Conservation (phyloP, 2,888 invertebrate species). For the Atrina japonica region DNA sequence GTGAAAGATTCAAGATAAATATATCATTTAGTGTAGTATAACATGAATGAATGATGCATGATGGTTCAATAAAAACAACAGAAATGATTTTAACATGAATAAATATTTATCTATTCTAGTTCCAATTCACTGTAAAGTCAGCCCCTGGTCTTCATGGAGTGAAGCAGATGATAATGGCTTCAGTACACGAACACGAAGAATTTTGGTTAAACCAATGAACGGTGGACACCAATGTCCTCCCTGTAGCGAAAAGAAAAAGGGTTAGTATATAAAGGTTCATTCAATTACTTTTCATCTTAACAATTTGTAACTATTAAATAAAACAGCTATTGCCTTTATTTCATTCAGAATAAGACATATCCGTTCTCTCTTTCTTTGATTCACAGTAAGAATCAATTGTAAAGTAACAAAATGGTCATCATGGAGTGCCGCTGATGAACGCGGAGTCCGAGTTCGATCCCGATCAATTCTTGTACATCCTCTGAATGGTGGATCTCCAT, state of each 20-base stretch:
- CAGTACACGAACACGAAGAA: conserved; percentile 4
- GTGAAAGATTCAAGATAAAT: too few species aligned
- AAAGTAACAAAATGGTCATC: conserved; percentile 1
- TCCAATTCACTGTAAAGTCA: conserved; percentile 21
- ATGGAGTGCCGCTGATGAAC: neutral
- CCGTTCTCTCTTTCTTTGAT: neutral
- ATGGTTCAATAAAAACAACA: too few species aligned
- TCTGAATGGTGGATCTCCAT: conserved; percentile 6
- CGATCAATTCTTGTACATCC: neutral
- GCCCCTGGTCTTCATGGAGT: conserved; percentile 17
- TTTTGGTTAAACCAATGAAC: conserved; percentile 6
- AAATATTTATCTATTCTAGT: too few species aligned
- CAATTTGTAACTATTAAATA: too few species aligned
- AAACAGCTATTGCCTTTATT: too few species aligned
- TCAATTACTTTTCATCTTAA: too few species aligned
- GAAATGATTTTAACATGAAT: too few species aligned
- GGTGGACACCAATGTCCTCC: conserved; percentile 11
- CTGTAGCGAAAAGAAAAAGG: neutral
- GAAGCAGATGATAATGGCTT: conserved; percentile 15
- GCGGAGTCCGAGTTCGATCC: neutral
- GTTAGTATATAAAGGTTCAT: conserved; percentile 1
- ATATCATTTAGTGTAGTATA: too few species aligned
- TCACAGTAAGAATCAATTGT: conserved; percentile 5
- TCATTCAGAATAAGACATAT: too few species aligned
- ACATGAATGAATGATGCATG: too few species aligned